phyloP scores from a whole-genome alignment of 35 echinoderm and acorn worm genomes.

The Apostichopus californicus region DNA sequence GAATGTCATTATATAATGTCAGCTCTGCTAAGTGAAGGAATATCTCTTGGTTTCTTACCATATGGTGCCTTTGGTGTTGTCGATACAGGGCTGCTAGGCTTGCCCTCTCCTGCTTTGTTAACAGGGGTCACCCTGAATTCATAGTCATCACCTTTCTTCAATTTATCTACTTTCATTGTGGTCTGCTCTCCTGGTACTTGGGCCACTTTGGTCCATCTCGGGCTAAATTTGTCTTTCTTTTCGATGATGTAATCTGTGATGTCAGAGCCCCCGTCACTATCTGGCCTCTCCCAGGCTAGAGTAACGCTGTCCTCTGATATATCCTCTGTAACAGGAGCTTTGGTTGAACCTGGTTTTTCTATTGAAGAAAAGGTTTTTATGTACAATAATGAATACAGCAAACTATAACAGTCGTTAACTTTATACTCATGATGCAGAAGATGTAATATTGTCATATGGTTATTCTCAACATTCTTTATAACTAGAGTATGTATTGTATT shows the following conservation, averaged over 20 bases:
- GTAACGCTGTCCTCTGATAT: constrained; percentile 67
- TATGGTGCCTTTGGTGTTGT: constrained; percentile 80
- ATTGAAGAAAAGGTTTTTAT: neutral
- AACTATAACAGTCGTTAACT: too few relatives aligned
- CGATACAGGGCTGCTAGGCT: constrained; percentile 45
- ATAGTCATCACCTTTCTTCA: constrained; percentile 71
- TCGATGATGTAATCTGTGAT: constrained; percentile 93
- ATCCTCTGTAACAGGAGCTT: constrained; percentile 61
- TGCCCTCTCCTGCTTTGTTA: constrained; percentile 85
- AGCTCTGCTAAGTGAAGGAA: too few relatives aligned
- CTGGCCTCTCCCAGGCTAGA: constrained; percentile 80
- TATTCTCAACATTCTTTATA: too few relatives aligned
- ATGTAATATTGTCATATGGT: too few relatives aligned
- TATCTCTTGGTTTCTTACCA: constrained; percentile 54
- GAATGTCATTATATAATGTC: too few relatives aligned
- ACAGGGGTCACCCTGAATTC: constrained; percentile 83
- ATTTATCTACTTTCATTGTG: constrained; percentile 58
- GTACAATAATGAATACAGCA: too few relatives aligned
- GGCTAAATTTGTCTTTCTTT: constrained; percentile 65
- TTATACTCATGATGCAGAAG: too few relatives aligned
- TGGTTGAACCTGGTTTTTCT: constrained; percentile 72
- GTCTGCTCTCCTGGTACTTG: constrained; percentile 65
- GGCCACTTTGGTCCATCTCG: constrained; percentile 71
- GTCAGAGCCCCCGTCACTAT: constrained; percentile 80
- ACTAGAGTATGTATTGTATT: too few relatives aligned